Conservation (phyloP, 2,888 invertebrate genomes). For the Hypomecis punctinalis region DNA sequence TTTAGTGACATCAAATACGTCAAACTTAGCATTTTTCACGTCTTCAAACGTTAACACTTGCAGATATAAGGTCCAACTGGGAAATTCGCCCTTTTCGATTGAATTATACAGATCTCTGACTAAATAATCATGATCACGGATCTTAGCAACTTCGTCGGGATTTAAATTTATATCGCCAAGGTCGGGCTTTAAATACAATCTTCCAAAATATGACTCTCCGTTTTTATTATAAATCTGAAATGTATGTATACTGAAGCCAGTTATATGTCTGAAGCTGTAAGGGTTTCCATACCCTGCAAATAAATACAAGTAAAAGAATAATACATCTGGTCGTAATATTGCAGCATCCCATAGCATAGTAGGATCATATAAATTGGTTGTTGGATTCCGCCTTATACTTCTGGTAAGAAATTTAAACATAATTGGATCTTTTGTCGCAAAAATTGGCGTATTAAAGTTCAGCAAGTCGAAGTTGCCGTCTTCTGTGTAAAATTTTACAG, state of each 20-base stretch:
- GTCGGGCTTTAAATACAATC: conserved; percentile 95
- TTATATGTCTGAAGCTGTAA: conserved; percentile 95
- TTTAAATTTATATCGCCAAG: conserved; percentile 92
- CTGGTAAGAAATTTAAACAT: conserved; percentile 96
- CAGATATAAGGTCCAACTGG: conserved; percentile 91
- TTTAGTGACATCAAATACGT: conserved; percentile 96
- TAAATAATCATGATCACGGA: conserved; percentile 95
- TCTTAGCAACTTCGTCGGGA: conserved; percentile 86
- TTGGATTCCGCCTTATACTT: conserved; percentile 96
- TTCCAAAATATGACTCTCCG: conserved; percentile 89
- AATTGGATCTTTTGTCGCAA: conserved; percentile 94
- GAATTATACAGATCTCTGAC: conserved; percentile 94
- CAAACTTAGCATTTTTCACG: conserved; percentile 90
- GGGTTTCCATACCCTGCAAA: conserved; percentile 96
- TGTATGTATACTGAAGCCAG: conserved; percentile 96
- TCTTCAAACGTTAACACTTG: conserved; percentile 93
- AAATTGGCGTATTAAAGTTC: conserved; percentile 95
- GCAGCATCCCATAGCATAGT: conserved; percentile 98
- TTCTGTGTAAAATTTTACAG: conserved; percentile 95
- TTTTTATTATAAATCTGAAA: conserved; percentile 92
- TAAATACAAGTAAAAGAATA: conserved; percentile 92
- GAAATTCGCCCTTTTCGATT: conserved; percentile 89
- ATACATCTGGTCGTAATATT: conserved; percentile 91
- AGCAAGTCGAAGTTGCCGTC: conserved; percentile 96
- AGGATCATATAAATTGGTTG: conserved; percentile 92